A percentile compares a stretch with the other conserved stretches of the same genome.
These are phyloP conservation scores for Elegia similella DNA, from an alignment of 2,888 invertebrate genomes.

Conservation along the genomic window DNA sequence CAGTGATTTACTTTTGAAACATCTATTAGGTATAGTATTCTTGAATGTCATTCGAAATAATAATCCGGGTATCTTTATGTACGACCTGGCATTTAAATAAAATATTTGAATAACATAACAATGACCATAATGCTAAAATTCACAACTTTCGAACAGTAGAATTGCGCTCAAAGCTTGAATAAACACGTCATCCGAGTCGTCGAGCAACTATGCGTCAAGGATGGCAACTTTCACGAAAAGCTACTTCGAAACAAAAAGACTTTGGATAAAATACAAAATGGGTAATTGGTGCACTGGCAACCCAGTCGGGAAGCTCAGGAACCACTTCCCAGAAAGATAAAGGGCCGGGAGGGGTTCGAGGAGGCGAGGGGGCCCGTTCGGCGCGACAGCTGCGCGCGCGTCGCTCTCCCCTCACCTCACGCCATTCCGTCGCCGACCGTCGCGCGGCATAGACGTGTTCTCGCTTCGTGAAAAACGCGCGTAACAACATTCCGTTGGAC, in stretches of 20 bases:
- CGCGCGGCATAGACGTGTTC: conserved; percentile 43
- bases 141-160: conserved; percentile 15
- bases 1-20: background rate
- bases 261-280: background rate
- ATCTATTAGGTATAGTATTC: background rate
- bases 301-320: conserved; percentile 78
- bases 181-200: conserved; percentile 9
- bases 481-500: conserved; percentile 56
- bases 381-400: conserved; percentile 76
- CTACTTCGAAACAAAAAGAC: background rate
- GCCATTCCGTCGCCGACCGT: conserved; percentile 59
- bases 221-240: conserved; percentile 55
- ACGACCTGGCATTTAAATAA: background rate
- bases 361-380: conserved; percentile 47
- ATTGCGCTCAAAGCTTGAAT: conserved; percentile 11
- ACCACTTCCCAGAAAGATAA: conserved; percentile 81
- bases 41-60: conserved; percentile 4
- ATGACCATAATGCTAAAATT: conserved; percentile 11
- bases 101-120: background rate
- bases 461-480: conserved; percentile 48
- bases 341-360: conserved; percentile 56
- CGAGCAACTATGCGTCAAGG: conserved; percentile 17
- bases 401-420: conserved; percentile 60
- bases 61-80: background rate
- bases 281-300: conserved; percentile 47